Conservation (phyloP, 1,140 invertebrate species). For the Apis dorsata region DNA sequence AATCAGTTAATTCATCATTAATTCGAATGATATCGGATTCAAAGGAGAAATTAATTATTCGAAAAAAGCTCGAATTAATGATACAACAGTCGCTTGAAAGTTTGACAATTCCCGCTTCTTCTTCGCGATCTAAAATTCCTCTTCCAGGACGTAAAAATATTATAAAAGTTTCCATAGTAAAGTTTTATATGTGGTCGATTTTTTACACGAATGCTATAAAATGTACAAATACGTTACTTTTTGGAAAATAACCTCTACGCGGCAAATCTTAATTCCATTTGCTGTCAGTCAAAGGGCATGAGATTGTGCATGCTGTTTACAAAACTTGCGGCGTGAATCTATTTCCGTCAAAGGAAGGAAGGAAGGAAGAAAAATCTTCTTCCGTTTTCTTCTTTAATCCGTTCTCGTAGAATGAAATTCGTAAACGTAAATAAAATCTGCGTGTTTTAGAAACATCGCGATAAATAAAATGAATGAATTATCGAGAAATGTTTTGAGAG, state of each 20-base stretch:
- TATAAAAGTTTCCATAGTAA: too few species aligned
- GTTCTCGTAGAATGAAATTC: background rate
- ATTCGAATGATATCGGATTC: too few species aligned
- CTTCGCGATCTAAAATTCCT: too few species aligned
- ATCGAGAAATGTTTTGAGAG: background rate
- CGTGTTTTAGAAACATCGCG: background rate
- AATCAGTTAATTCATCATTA: background rate
- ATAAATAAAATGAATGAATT: too few species aligned
- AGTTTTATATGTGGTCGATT: too few species aligned
- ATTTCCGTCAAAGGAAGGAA: background rate
- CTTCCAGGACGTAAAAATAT: too few species aligned
- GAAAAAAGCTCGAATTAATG: background rate
- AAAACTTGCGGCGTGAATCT: background rate
- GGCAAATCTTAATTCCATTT: constrained; percentile 6
- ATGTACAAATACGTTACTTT: background rate
- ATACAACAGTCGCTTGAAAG: background rate
- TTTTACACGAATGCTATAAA: background rate
- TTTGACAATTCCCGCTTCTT: background rate
- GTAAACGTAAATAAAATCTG: background rate
- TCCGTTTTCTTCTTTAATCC: background rate
- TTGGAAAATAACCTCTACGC: background rate
- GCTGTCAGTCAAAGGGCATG: background rate
- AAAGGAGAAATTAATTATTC: too few species aligned
- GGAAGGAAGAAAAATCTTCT: background rate
- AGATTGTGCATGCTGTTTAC: background rate